Evolutionary conservation across 2,888 invertebrate genomes (phyloP), one percentile per base, ranked within the genome.

Genomic region (Andrena flavipes): DNA sequence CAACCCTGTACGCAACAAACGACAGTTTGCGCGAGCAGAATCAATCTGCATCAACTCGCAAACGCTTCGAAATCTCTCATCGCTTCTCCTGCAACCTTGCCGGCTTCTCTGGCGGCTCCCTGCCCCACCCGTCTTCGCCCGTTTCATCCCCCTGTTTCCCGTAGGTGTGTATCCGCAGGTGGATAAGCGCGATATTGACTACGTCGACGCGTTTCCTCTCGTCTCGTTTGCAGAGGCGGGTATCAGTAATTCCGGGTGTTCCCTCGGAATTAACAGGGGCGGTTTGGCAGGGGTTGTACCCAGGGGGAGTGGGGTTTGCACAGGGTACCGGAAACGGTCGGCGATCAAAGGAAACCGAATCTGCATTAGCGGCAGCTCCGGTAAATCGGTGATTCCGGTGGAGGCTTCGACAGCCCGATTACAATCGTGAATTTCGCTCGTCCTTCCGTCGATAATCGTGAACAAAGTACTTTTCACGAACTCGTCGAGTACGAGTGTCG

Each of bases 21-120:
- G 33, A 74, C 64, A 78, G 80, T 86, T 87, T 82, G 77, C 82
- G 80, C 76, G 80, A 84, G 77, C 73, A 79, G 82, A 91, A 91
- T 90, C 90, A 90, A 91, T 91, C 86, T 86, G 80, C 85, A 82
- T 73, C 70, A 64, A 75, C 73, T 88, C 80, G 65, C 70, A 72
- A 78, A 76, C 70, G 63, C 69, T 87, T 69, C 65, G 48, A 84
- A 73, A 86, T 76, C 74, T 79, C 80, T 78, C 68, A 35, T 69
- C 60, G 72, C 72, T 54, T 62, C 60, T 75, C 64, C 42, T 51
- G 35, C 48, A 51, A 64, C 60, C 56, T 54, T 63, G 48, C 16
- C 26, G 8, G 8, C 13, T 6, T 59, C 26, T n/a, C 35, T 20
- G 26, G 5, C 2, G 6, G 16, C 33, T 6, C 7, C n/a, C 8